Conservation (phyloP, 2,113 vertebrate species). For the Oenanthe melanoleuca region DNA sequence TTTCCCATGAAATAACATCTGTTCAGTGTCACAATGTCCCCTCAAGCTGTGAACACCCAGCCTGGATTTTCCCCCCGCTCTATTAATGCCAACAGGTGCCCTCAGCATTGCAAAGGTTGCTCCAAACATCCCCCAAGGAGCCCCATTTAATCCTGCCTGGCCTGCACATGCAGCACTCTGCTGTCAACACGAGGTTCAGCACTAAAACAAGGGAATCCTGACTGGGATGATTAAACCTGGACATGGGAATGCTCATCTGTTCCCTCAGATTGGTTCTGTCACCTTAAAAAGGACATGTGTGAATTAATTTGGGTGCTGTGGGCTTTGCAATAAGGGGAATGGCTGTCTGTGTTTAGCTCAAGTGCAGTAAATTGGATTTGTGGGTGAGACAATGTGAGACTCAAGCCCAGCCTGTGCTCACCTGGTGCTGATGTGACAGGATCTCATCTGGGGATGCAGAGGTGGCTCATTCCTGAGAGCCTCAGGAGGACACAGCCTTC, state of each 20-base stretch:
- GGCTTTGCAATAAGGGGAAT: background rate
- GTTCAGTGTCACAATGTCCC: background rate
- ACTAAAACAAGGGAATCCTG: background rate
- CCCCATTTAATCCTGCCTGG: background rate
- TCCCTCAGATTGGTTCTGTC: background rate
- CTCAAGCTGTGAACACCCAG: background rate
- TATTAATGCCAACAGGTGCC: conserved; percentile 61
- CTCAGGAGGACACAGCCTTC: background rate
- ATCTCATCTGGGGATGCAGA: rapidly evolving
- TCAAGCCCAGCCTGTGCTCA: background rate
- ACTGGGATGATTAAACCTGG: background rate
- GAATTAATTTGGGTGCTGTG: background rate
- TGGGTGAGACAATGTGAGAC: background rate
- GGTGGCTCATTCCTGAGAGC: background rate
- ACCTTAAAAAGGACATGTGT: background rate
- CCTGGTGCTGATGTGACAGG: rapidly evolving
- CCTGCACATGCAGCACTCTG: background rate
- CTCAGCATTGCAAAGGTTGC: background rate
- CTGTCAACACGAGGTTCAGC: background rate
- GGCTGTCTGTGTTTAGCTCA: background rate
- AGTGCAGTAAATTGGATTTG: background rate
- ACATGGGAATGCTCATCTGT: background rate
- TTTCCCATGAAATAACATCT: background rate
- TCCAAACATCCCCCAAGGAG: background rate
- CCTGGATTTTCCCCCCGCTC: background rate